Conservation (phyloP, 2,797 vertebrate genomes). For the Catharus ustulatus region DNA sequence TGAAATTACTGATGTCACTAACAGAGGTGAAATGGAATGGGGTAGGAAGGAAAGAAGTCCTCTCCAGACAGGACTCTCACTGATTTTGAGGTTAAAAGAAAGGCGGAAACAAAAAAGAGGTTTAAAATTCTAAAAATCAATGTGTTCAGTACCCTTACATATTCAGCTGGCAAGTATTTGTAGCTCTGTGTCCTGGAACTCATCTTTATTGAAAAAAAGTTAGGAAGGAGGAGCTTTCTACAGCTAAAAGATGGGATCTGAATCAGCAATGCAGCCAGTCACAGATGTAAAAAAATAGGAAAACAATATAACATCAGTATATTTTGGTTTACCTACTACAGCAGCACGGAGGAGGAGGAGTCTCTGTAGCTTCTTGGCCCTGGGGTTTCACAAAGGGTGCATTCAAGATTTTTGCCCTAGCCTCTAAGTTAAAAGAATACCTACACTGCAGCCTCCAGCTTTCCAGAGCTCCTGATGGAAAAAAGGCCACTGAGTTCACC, state of each 20-base stretch:
- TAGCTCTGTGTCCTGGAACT: background rate
- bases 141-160: background rate
- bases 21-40: background rate
- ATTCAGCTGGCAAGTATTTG: background rate
- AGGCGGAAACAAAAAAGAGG: accelerated
- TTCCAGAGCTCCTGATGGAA: background rate
- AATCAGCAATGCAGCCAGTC: background rate
- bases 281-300: background rate
- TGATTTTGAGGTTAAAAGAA: background rate
- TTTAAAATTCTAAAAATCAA: background rate
- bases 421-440: background rate
- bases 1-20: background rate
- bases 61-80: background rate
- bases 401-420: background rate
- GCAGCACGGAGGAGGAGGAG: background rate
- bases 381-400: background rate
- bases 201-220: background rate
- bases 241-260: background rate
- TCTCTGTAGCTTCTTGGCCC: background rate
- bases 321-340: background rate
- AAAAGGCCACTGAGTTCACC: background rate
- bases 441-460: background rate
- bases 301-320: background rate
- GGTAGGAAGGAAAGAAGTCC: background rate
- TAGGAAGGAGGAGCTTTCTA: background rate